Conservation (phyloP, 2,113 vertebrate species). For the Passer domesticus region DNA sequence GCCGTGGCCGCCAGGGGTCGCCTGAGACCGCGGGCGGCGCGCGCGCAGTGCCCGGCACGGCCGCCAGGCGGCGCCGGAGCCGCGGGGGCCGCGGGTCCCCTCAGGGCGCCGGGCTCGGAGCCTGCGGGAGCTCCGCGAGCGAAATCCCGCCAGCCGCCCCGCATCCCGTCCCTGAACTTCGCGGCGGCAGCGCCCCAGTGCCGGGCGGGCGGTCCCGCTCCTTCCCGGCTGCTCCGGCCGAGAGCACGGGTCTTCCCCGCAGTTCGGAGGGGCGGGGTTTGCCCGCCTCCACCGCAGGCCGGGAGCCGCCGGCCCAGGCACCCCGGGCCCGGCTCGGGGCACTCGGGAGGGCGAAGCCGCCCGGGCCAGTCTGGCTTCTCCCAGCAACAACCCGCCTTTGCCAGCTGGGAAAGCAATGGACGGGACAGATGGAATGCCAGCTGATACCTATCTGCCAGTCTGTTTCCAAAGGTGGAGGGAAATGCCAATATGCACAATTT, state of each 20-base stretch:
- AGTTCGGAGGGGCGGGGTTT: fast-evolving
- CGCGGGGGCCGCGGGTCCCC: not conserved
- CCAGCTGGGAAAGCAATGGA: not conserved
- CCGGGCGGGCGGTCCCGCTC: not conserved
- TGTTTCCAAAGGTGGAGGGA: not conserved
- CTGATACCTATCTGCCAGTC: not conserved
- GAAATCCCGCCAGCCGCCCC: not conserved
- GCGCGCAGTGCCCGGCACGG: fast-evolving
- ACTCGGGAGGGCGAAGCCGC: too few relatives aligned
- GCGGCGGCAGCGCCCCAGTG: not conserved
- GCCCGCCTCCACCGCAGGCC: not conserved
- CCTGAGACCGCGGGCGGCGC: not conserved
- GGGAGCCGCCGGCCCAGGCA: not conserved
- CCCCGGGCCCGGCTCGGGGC: not conserved
- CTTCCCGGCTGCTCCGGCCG: not conserved
- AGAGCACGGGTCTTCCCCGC: too few relatives aligned
- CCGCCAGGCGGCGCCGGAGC: not conserved
- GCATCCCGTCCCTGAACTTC: not conserved
- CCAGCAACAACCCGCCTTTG: not conserved
- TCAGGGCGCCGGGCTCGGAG: not conserved
- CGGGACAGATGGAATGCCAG: not conserved
- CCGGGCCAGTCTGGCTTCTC: not conserved
- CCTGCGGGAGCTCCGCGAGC: too few relatives aligned
- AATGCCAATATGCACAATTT: not conserved
- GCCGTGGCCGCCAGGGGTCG: not conserved